Evolutionary conservation across 2,888 invertebrate species (phyloP).

Genomic region (Syrphus vitripennis): DNA sequence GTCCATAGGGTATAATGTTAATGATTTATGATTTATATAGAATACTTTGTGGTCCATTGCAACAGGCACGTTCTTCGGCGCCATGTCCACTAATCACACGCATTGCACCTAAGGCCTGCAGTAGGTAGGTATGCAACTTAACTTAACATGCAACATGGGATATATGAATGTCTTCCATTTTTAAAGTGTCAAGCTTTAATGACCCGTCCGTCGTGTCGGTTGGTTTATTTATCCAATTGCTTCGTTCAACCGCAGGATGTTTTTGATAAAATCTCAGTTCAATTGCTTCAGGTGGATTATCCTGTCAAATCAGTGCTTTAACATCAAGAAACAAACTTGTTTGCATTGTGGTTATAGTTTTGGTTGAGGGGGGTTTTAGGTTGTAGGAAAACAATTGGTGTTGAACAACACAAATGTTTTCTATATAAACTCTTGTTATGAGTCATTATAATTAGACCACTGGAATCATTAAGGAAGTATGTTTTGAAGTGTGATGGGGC

Average conservation of each 20-base stretch:
- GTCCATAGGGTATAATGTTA: neutral
- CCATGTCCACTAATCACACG: constrained; percentile 50
- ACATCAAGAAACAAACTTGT: constrained; percentile 32
- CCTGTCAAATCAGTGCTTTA: constrained; percentile 62
- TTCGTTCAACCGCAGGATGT: neutral
- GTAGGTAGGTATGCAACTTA: neutral
- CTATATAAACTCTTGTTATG: neutral
- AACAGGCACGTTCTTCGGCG: constrained; percentile 33
- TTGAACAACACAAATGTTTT: neutral
- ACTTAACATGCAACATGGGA: neutral
- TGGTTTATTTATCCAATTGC: neutral
- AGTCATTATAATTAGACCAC: constrained; percentile 11
- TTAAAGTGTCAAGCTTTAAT: constrained; percentile 28
- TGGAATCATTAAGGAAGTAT: neutral
- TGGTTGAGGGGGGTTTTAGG: neutral
- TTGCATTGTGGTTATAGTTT: neutral
- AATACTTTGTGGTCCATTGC: constrained; percentile 31
- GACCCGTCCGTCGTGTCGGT: neutral
- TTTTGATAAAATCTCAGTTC: constrained; percentile 46
- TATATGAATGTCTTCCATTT: neutral
- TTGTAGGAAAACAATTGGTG: neutral
- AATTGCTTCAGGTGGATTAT: constrained; percentile 56
- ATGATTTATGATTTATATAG: constrained; percentile 43
- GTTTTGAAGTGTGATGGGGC: too few relatives aligned
- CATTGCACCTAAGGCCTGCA: constrained; percentile 31